Percentiles rank a stretch among this genome's conserved stretches.
phyloP scores from a whole-genome alignment of 2,113 vertebrate species.

The Menidia beryllina region DNA sequence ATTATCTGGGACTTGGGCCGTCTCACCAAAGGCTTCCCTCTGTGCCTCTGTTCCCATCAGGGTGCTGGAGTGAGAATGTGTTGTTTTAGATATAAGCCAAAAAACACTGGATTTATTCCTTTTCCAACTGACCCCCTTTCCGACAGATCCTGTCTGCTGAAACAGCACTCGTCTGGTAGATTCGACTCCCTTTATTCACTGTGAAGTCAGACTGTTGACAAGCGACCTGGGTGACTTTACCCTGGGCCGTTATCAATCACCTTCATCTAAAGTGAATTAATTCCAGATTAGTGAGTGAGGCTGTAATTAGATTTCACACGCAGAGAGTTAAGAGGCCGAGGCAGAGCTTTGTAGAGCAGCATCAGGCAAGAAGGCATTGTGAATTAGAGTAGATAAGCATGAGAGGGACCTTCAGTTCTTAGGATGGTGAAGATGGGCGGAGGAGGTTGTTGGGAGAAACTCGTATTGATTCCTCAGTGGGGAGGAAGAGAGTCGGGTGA shows the following conservation, averaged over 20 bases:
- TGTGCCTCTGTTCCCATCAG: too few species aligned
- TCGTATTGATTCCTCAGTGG: conserved; percentile 88
- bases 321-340: conserved; percentile 55
- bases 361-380: conserved; percentile 41
- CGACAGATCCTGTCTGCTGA: conserved; percentile 9
- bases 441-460: conserved; percentile 81
- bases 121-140: background rate
- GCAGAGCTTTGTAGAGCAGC: conserved; percentile 39
- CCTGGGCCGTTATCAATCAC: conserved; percentile 70
- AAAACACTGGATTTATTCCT: too few species aligned
- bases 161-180: conserved; percentile 43
- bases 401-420: conserved; percentile 56
- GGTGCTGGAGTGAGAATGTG: too few species aligned
- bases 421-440: conserved; percentile 50
- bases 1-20: too few species aligned
- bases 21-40: too few species aligned
- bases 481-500: conserved; percentile 81
- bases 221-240: conserved; percentile 70
- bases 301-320: conserved; percentile 75
- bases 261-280: conserved; percentile 77
- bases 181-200: conserved; percentile 49
- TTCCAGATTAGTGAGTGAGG: conserved; percentile 71
- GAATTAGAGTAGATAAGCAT: conserved; percentile 61
- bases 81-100: too few species aligned
- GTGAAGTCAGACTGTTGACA: conserved; percentile 56